Evolutionary conservation across 2,113 vertebrate species (phyloP).

Genomic region (Xiphophorus maculatus): DNA sequence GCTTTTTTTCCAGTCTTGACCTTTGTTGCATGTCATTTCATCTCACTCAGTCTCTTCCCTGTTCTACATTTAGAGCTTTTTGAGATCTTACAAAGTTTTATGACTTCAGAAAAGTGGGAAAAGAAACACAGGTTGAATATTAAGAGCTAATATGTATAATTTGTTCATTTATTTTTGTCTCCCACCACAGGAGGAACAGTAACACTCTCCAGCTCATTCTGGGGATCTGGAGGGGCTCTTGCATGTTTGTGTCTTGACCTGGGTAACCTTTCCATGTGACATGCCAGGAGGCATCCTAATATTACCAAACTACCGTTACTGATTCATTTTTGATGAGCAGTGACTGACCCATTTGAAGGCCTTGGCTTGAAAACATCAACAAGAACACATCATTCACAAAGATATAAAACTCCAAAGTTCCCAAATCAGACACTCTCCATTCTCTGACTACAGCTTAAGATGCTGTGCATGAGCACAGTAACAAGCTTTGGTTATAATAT

Average conservation of each 20-base stretch:
- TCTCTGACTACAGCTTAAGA: too few relatives aligned
- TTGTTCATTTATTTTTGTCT: neutral
- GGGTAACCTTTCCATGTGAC: too few relatives aligned
- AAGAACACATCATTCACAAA: neutral
- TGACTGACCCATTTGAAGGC: neutral
- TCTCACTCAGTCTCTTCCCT: neutral
- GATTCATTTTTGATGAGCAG: too few relatives aligned
- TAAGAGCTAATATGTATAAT: neutral
- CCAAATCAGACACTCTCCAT: too few relatives aligned
- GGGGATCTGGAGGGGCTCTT: too few relatives aligned
- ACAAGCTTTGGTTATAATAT: too few relatives aligned
- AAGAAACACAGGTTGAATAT: neutral
- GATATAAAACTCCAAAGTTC: neutral
- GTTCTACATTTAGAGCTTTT: neutral
- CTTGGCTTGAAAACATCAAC: neutral
- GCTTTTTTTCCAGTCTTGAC: conserved; percentile 18
- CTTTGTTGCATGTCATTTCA: conserved; percentile 11
- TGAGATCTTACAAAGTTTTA: neutral
- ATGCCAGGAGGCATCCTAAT: too few relatives aligned
- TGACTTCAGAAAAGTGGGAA: neutral
- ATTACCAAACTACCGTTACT: too few relatives aligned
- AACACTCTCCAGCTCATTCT: neutral
- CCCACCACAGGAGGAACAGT: too few relatives aligned
- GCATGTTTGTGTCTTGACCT: neutral
- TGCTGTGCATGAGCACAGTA: too few relatives aligned